phyloP scores from a whole-genome alignment of 2,797 vertebrate genomes.

The Molothrus aeneus region DNA sequence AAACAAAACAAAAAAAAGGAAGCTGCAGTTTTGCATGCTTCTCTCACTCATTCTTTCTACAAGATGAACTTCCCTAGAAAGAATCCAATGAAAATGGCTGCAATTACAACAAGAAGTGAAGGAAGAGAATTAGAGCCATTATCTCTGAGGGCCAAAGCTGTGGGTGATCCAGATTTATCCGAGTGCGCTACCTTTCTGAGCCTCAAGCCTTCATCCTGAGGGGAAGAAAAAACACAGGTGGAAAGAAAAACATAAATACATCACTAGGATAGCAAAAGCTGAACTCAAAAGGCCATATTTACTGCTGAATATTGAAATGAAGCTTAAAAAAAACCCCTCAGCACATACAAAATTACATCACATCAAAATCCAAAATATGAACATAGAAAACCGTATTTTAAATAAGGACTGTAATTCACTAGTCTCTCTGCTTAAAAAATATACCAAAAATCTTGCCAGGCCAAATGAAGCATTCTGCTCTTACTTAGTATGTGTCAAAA shows the following conservation, averaged over 20 bases:
- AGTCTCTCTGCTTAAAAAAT: background rate
- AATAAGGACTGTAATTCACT: background rate
- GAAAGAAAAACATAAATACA: background rate
- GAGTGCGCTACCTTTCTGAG: conserved; percentile 89
- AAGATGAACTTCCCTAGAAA: conserved; percentile 99
- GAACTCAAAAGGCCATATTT: background rate
- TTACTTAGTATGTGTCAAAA: background rate
- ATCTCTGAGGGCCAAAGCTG: conserved; percentile 85
- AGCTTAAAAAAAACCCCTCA: background rate
- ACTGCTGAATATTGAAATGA: background rate
- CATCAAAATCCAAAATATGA: background rate
- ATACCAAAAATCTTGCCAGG: background rate
- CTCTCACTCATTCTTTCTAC: conserved; percentile 82
- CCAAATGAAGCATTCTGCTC: background rate
- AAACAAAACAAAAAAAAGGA: background rate
- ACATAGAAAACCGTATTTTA: background rate
- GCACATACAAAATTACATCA: background rate
- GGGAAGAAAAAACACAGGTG: conserved; percentile 3
- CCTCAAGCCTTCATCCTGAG: conserved; percentile 92
- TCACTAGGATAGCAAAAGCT: background rate
- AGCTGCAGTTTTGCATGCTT: background rate
- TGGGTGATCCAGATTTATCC: conserved; percentile 87
- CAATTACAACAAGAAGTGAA: conserved; percentile 97
- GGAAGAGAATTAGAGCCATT: conserved; percentile 89
- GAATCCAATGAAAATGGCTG: conserved; percentile 99